Evolutionary conservation across 2,113 vertebrate genomes (phyloP), one percentile per base, ranked within the genome.

Genomic region (Charina bottae): DNA sequence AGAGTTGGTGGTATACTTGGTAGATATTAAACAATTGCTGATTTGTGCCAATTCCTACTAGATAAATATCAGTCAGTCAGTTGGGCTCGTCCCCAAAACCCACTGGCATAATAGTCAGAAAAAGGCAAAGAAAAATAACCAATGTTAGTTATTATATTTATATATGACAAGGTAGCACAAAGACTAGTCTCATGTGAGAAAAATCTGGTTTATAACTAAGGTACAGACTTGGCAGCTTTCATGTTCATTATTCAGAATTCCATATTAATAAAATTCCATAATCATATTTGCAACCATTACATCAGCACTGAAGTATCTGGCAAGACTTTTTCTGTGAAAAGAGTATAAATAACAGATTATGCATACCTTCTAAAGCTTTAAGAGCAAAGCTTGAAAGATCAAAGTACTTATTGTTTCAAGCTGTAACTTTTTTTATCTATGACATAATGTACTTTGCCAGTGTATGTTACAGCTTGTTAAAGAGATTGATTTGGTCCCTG

Each of bases 401-500:
- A 98, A 97, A 97, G 96, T 95, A 94, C 92, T 96, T 96, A 95
- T 90, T 96, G 88, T 97, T 97, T 96, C 94, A 94, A 96, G 94
- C 97, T 95, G 92, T 92, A 97, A 97, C 90, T 97, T 96, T 96
- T 90, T 91, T 94, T 96, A 97, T 96, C 95, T 97, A 95, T 95
- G 94, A 96, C 96, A 96, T 97, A 97, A 97, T 97, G 93, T 96
- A 97, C 95, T 97, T 78, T 97, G 94, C 96, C 96, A 96, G 95
- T 96, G 92, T 97, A 94, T 94, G 94, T 97, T 97, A 95, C 92
- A 92, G 93, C 94, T 97, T 97, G 95, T 97, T 97, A 97, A 97
- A 95, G 94, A 95, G 94, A 95, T 96, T 96, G 96, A 96, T 97
- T 97, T 97, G 96, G 97, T 97, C 96, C 97, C 96, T 95, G 96